Evolutionary conservation across 2,888 invertebrate genomes (phyloP), one percentile per base, ranked within the genome.

Genomic region (Tetragnatha montana): DNA sequence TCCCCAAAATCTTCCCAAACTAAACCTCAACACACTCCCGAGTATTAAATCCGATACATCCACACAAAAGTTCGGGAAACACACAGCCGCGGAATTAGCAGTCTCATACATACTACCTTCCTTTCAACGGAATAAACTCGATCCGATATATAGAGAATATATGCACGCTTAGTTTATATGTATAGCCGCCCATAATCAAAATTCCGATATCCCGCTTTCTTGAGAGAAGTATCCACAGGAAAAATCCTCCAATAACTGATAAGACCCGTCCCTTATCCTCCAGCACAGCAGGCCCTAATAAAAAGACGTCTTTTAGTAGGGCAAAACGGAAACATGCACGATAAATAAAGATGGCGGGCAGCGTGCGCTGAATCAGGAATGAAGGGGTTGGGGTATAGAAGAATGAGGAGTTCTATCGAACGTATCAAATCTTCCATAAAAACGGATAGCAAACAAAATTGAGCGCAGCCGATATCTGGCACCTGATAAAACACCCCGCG

Each of bases 351-450:
- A 80, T 79, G 79, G 85, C 71, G 47, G 71, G 10, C 85, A 47
- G 68, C 86, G 80, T 86, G 86, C 80, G n/a, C 49, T 86, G 80
- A 79, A 86, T 86, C 86, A 68, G 73, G 51, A 74, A 86, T 86
- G 86, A 80, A 86, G 80, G 60, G 19, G 70, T 71, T 80, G 80
- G 60, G 35, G 35, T 35, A 73, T 86, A 19, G 78, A n/a, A 73
- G 12, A 73, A 22, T 69, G 69, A 69, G 69, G 82, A 22, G 71
- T 22, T 71, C 81, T 74, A 86, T 86, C 80, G 86, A 86, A 51
- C 86, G 86, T 47, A 86, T 80, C 80, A 86, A 86, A 86, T 79
- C 79, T 79, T 80, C 86, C 80, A 80, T 86, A 86, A 86, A 86
- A 86, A 79, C 80, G 68, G 51, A 86, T 80, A 51, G 79, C 86